Evolutionary conservation across 64 coral and sea anemone genomes (phyloP).

Genomic region (Acropora tenuis): DNA sequence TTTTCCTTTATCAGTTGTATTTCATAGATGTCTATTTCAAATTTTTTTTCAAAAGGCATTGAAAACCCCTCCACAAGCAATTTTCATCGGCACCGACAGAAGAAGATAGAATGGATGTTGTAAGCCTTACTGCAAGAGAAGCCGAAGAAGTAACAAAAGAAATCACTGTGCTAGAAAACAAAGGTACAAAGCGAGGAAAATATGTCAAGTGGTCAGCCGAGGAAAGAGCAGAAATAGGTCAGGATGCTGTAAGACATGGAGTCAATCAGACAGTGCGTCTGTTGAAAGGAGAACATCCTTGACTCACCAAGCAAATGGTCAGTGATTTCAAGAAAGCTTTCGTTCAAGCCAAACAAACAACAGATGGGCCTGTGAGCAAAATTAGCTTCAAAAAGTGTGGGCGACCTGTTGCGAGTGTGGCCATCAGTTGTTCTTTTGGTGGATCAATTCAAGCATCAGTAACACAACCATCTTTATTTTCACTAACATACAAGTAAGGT

Average conservation of each 20-base stretch:
- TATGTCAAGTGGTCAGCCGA: conserved; percentile 61
- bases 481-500: no score
- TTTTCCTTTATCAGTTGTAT: conserved; percentile 20
- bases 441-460: no score
- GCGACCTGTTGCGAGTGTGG: neutral
- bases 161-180: conserved; percentile 17
- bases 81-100: conserved; percentile 38
- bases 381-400: neutral
- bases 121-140: conserved; percentile 64
- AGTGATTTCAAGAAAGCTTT: neutral
- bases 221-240: no score
- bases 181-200: neutral
- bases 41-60: conserved; percentile 66
- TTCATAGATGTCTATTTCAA: conserved; percentile 63
- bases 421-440: no score
- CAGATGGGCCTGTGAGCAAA: conserved; percentile 13
- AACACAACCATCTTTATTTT: no score
- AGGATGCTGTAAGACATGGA: no score
- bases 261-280: no score
- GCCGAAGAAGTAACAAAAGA: conserved; percentile 63
- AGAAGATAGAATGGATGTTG: conserved; percentile 9
- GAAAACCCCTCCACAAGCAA: conserved; percentile 46
- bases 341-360: conserved; percentile 32
- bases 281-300: no score
- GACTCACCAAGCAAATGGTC: no score